phyloP scores from a whole-genome alignment of 1,140 invertebrate genomes.

The Drosophila parvula region DNA sequence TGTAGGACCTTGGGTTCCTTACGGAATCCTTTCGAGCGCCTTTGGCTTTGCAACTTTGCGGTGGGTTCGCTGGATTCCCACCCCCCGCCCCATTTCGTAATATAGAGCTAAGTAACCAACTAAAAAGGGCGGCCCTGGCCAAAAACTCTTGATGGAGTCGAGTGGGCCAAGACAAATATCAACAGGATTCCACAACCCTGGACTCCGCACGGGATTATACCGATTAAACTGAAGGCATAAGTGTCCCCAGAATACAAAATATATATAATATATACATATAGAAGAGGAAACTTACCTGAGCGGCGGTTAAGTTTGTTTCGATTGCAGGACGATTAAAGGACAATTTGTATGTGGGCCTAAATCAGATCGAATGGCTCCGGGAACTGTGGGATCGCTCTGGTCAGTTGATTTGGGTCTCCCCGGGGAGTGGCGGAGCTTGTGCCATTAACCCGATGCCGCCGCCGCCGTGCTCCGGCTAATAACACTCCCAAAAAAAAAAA shows the following conservation, averaged over 20 bases:
- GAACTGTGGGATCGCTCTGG: constrained; percentile 5
- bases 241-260: neutral
- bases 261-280: neutral
- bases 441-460: constrained; percentile 43
- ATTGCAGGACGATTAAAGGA: constrained; percentile 19
- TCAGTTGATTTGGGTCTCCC: constrained; percentile 23
- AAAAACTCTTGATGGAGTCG: constrained; percentile 25
- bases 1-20: constrained; percentile 25
- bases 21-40: constrained; percentile 12
- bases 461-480: constrained; percentile 36
- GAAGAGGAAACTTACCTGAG: constrained; percentile 5
- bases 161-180: constrained; percentile 38
- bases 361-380: neutral
- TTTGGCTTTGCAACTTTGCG: constrained; percentile 48
- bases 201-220: constrained; percentile 23
- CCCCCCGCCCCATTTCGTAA: constrained; percentile 14
- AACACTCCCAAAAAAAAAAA: constrained; percentile 1
- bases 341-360: constrained; percentile 5
- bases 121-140: constrained; percentile 17
- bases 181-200: constrained; percentile 14
- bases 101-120: constrained; percentile 40
- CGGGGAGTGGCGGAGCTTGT: neutral
- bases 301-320: constrained; percentile 8
- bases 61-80: constrained; percentile 9
- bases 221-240: constrained; percentile 42